A percentile compares a stretch with the other conserved stretches of the same genome.
phyloP scores from a whole-genome alignment of 2,888 invertebrate genomes.

The Euspilapteryx auroguttella region DNA sequence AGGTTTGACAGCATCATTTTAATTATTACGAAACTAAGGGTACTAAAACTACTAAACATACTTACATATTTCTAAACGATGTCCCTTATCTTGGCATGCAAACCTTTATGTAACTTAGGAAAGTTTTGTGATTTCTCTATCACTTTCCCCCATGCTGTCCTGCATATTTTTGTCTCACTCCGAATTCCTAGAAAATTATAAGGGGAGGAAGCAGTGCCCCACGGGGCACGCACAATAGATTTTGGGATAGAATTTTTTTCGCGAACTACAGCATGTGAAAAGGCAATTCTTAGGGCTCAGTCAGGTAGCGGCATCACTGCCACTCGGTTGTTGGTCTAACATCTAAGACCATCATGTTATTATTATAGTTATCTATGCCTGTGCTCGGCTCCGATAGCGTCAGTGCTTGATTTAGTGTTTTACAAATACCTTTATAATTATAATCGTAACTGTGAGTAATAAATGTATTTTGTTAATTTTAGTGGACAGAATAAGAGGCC shows the following conservation, averaged over 20 bases:
- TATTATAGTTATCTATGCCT: too few species aligned
- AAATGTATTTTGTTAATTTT: too few species aligned
- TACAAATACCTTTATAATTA: too few species aligned
- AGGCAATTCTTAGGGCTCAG: conserved; percentile 1
- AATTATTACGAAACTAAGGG: too few species aligned
- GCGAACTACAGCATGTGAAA: conserved; percentile 27
- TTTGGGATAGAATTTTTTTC: conserved; percentile 50
- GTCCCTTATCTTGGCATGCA: conserved; percentile 14
- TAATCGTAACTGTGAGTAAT: too few species aligned
- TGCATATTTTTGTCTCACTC: conserved; percentile 18
- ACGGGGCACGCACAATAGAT: conserved; percentile 47
- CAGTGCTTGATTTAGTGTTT: too few species aligned
- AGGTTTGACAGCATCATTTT: too few species aligned
- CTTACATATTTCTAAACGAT: neutral
- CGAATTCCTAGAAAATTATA: conserved; percentile 34
- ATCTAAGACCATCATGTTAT: too few species aligned
- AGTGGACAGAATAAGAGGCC: too few species aligned
- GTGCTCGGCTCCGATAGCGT: too few species aligned
- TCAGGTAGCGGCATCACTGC: conserved; percentile 4
- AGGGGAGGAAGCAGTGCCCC: conserved; percentile 28
- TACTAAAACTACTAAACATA: too few species aligned
- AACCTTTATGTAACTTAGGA: conserved; percentile 60
- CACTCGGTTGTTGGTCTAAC: too few species aligned
- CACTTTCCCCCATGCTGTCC: conserved; percentile 18
- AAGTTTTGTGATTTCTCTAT: conserved; percentile 42